Percentiles rank a stretch among this genome's conserved stretches.
phyloP scores from a whole-genome alignment of 92 coral and sea anemone genomes.

The Zoanthus solanderi region DNA sequence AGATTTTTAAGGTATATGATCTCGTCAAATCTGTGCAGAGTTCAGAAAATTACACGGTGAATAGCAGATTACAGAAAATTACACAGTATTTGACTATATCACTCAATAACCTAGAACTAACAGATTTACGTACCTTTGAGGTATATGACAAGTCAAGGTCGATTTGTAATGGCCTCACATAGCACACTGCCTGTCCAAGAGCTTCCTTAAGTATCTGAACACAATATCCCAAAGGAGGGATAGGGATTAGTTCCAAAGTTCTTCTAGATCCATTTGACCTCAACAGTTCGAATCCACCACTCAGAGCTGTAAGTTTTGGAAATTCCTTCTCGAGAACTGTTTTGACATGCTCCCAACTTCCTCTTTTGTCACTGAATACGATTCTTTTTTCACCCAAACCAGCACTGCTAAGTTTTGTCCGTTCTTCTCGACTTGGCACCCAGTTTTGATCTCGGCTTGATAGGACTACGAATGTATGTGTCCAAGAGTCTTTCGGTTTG shows the following conservation, averaged over 20 bases:
- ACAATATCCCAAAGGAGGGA: conserved; percentile 59
- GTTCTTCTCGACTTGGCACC: conserved; percentile 52
- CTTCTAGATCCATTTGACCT: conserved; percentile 37
- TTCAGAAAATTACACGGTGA: too few relatives aligned
- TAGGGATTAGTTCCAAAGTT: conserved; percentile 22
- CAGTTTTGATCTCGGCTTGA: conserved; percentile 39
- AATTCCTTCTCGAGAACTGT: conserved; percentile 32
- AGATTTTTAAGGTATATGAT: too few relatives aligned
- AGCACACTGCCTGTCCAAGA: conserved; percentile 62
- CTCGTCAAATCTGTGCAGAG: too few relatives aligned
- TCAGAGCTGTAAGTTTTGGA: conserved; percentile 48
- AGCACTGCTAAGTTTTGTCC: conserved; percentile 40
- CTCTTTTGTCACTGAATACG: conserved; percentile 51
- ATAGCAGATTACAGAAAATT: too few relatives aligned
- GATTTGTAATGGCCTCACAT: conserved; percentile 54
- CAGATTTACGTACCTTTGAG: conserved; percentile 25
- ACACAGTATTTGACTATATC: too few relatives aligned
- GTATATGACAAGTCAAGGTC: conserved; percentile 33
- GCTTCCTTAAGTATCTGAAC: conserved; percentile 46
- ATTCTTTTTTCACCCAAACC: conserved; percentile 67
- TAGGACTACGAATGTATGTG: conserved; percentile 55
- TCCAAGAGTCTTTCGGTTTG: conserved; percentile 65
- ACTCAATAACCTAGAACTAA: too few relatives aligned
- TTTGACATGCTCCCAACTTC: conserved; percentile 42
- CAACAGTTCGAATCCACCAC: conserved; percentile 54